Evolutionary conservation across 1,140 invertebrate genomes (phyloP), one percentile per base, ranked within the genome.

Genomic region (Riptortus pedestris): DNA sequence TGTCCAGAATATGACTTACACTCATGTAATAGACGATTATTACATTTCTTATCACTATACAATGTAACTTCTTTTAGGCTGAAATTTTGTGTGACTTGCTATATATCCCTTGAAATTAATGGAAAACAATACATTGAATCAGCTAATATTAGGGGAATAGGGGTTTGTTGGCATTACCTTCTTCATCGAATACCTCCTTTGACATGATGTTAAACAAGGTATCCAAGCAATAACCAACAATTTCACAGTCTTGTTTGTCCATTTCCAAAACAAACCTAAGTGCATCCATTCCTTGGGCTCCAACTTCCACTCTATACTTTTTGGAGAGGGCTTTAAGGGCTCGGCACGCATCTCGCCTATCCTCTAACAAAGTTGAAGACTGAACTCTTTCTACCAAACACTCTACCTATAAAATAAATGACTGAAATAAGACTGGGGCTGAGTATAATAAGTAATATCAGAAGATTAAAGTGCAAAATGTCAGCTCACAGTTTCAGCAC

Each of bases 241-340:
- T 94, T 78, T 99, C 96, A 70, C 85, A 83, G 76, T 98, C 93
- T 64, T 83, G 84, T 70, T 86, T 81, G 73, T 95, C 91, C 63
- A 84, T 80, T 74, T 91, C 85, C 65, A 93, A 73, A 65, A 82
- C 81, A 79, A 87, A 84, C 69, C 84, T 81, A 9, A 99, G 75
- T 5, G 87, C 82, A 70, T 92, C 86, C 89, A 99, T 93, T 24
- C 90, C 93, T 72, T 92, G 90, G 11, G 93, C 93, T 20, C 95
- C 96, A 57, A 99, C 96, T 77, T 98, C 92, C 2, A 98, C 79
- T 9, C 96, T 80, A 73, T 93, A 94, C 73, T 93, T 96, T 71
- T 86, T 85, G 0, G 96, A 96, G 60, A 99, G 77, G 1, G 94
- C 90, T 78, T 94, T 94, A 1, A 99, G 81, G 0, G 92, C 94